Conservation (phyloP, 1,140 invertebrate genomes). For the Aphelenchoides avenae region DNA sequence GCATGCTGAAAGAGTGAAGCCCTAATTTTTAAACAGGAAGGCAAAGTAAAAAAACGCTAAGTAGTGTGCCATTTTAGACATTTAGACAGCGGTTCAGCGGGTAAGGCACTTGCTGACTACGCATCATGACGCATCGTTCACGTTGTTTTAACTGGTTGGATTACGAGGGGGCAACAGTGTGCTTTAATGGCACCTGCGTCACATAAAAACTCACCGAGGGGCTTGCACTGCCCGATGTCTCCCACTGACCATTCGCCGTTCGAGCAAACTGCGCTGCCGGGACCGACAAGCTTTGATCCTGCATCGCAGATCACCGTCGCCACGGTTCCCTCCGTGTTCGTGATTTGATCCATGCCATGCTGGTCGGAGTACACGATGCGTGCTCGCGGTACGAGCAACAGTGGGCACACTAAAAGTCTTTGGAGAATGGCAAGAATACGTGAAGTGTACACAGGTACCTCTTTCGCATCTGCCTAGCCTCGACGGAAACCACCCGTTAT, state of each 20-base stretch:
- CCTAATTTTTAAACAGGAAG: too few relatives aligned
- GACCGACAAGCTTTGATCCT: background rate
- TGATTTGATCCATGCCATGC: slow-evolving; percentile 12
- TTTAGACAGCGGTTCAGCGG: too few relatives aligned
- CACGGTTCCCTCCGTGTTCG: slow-evolving; percentile 16
- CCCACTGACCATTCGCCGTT: slow-evolving; percentile 9
- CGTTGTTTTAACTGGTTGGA: too few relatives aligned
- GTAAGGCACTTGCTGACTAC: too few relatives aligned
- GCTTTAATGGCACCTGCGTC: too few relatives aligned
- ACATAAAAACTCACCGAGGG: slow-evolving; percentile 8
- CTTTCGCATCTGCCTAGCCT: slow-evolving; percentile 11
- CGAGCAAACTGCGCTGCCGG: slow-evolving; percentile 8
- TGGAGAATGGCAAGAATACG: background rate
- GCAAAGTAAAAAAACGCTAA: too few relatives aligned
- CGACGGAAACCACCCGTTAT: slow-evolving; percentile 15
- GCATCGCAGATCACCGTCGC: slow-evolving; percentile 3
- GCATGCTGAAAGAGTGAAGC: too few relatives aligned
- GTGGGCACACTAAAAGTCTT: slow-evolving; percentile 19
- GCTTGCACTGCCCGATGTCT: slow-evolving; percentile 2
- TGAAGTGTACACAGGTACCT: slow-evolving; percentile 3
- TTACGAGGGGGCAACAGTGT: too few relatives aligned
- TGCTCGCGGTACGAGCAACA: background rate
- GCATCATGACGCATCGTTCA: too few relatives aligned
- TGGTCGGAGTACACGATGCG: slow-evolving; percentile 11
- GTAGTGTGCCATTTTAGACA: too few relatives aligned